These are phyloP conservation scores for Nycticorax nycticorax DNA, from an alignment of 2,113 vertebrate genomes.

Conservation along the genomic window DNA sequence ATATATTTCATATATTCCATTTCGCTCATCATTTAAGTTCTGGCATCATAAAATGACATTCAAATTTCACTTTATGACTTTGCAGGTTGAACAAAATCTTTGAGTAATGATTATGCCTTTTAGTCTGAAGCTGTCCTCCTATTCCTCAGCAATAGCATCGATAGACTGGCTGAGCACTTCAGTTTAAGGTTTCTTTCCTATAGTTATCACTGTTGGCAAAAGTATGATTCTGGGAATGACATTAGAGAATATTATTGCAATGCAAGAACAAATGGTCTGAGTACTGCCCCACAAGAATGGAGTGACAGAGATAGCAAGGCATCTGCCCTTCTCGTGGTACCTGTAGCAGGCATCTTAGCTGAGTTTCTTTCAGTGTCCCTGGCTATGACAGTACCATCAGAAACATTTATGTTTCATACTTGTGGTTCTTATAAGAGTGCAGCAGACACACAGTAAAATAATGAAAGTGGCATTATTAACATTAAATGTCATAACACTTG, in stretches of 20 bases:
- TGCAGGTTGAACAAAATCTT: neutral
- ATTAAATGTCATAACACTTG: slow-evolving; percentile 63
- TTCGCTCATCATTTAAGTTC: neutral
- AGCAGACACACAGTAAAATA: slow-evolving; percentile 31
- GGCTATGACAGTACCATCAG: slow-evolving; percentile 3
- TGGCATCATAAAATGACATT: neutral
- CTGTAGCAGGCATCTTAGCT: neutral
- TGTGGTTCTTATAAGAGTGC: slow-evolving; percentile 18
- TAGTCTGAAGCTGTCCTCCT: neutral
- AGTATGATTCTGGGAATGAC: neutral
- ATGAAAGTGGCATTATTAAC: slow-evolving; percentile 63
- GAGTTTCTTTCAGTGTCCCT: neutral
- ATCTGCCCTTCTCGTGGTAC: neutral
- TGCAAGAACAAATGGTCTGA: neutral
- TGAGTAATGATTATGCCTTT: neutral
- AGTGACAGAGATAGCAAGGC: neutral
- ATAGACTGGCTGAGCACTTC: neutral
- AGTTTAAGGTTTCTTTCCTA: neutral
- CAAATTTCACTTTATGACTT: neutral
- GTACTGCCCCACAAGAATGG: neutral
- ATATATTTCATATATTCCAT: neutral
- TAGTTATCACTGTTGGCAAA: neutral
- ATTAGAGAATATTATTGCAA: neutral
- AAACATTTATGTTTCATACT: slow-evolving; percentile 51
- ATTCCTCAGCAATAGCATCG: neutral